Evolutionary conservation across 1,140 invertebrate genomes (phyloP).

Genomic region (Vanessa tameamea): DNA sequence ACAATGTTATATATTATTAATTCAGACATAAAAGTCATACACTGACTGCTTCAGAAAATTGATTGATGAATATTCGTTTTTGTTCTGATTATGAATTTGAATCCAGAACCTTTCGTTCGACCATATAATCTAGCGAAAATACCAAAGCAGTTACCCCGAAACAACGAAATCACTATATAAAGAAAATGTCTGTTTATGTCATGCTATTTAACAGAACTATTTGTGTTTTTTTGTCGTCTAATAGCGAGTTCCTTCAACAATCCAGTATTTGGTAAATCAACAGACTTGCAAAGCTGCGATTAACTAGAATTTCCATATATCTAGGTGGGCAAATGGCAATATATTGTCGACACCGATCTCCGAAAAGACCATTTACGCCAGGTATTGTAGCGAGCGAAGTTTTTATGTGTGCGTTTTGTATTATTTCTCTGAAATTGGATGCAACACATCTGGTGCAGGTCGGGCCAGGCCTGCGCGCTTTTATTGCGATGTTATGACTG

Average conservation of each 20-base stretch:
- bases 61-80: too few species aligned
- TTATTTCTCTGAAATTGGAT: constrained; percentile 69
- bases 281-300: constrained; percentile 1
- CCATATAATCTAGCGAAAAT: too few species aligned
- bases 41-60: too few species aligned
- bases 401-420: constrained; percentile 52
- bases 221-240: too few species aligned
- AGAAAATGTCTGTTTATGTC: too few species aligned
- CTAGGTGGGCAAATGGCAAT: constrained; percentile 36
- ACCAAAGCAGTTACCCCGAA: too few species aligned
- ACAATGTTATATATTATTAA: too few species aligned
- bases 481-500: constrained; percentile 74
- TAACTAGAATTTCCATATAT: neutral
- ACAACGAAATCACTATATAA: too few species aligned
- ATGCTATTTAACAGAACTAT: too few species aligned
- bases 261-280: neutral
- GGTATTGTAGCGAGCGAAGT: constrained; percentile 36
- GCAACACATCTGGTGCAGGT: constrained; percentile 64
- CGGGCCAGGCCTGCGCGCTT: constrained; percentile 40
- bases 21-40: too few species aligned
- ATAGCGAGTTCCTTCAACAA: neutral
- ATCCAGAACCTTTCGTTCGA: too few species aligned
- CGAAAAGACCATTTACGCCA: constrained; percentile 42
- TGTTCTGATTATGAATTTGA: too few species aligned
- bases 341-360: constrained; percentile 41